Conservation (phyloP, 2,888 invertebrate genomes). For the Sialis fuliginosa region DNA sequence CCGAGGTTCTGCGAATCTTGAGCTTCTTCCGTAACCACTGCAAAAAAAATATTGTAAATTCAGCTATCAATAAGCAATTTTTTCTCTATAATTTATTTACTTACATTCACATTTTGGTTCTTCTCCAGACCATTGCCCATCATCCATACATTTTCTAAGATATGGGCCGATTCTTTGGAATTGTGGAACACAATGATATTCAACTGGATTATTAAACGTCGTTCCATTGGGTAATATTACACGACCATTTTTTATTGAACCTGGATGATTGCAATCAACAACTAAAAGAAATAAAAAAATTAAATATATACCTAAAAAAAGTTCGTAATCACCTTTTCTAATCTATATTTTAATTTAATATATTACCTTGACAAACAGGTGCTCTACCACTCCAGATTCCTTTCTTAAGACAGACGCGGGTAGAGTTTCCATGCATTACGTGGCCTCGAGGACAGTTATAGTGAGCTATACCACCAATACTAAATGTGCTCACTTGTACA, state of each 20-base stretch:
- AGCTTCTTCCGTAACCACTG: conserved; percentile 44
- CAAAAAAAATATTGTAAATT: conserved; percentile 9
- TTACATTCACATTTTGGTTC: conserved; percentile 66
- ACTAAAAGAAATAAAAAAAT: conserved; percentile 32
- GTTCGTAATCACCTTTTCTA: neutral
- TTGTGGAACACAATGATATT: conserved; percentile 78
- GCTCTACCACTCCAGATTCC: conserved; percentile 70
- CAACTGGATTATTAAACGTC: conserved; percentile 70
- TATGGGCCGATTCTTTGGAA: conserved; percentile 68
- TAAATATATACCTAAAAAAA: neutral
- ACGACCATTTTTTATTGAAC: conserved; percentile 65
- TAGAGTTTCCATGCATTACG: conserved; percentile 60
- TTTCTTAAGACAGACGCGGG: conserved; percentile 53
- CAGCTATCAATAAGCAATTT: neutral
- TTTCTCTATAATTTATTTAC: conserved; percentile 8
- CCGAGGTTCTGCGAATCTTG: conserved; percentile 56
- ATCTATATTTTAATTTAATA: conserved; percentile 22
- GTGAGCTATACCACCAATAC: conserved; percentile 62
- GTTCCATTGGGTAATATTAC: conserved; percentile 73
- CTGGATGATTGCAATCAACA: conserved; percentile 68
- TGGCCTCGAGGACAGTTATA: conserved; percentile 74
- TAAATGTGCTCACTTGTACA: conserved; percentile 41
- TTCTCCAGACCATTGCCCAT: conserved; percentile 73
- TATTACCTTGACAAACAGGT: conserved; percentile 62
- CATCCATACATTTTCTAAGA: conserved; percentile 66